Conservation (phyloP, 1,140 invertebrate genomes). For the Halesus radiatus region DNA sequence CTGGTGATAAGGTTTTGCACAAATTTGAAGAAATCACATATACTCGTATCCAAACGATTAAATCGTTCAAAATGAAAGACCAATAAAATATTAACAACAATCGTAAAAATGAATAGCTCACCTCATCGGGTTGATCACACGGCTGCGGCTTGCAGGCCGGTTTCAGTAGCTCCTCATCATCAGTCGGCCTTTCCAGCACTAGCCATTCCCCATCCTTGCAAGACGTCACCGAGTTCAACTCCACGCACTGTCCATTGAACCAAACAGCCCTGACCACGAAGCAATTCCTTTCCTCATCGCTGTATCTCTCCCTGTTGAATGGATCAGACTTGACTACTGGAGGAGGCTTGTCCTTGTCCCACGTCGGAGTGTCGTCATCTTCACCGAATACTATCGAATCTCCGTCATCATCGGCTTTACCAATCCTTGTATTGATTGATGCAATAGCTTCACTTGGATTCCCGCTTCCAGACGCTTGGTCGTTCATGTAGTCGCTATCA, state of each 20-base stretch:
- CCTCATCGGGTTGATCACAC: not conserved
- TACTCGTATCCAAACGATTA: too few species aligned
- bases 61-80: too few species aligned
- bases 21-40: too few species aligned
- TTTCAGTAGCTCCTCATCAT: not conserved
- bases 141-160: conserved; percentile 27
- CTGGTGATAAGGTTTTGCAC: too few species aligned
- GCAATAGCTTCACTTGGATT: not conserved
- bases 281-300: conserved; percentile 17
- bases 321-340: not conserved
- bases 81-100: too few species aligned
- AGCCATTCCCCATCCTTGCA: conserved; percentile 6
- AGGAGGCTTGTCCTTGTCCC: not conserved
- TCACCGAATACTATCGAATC: conserved; percentile 2
- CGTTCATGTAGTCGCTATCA: not conserved
- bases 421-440: not conserved
- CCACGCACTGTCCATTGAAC: not conserved
- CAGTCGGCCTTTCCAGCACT: conserved; percentile 5
- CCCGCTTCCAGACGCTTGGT: not conserved
- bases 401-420: not conserved
- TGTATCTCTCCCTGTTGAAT: conserved; percentile 1
- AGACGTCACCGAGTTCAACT: conserved; percentile 8
- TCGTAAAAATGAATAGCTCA: too few species aligned
- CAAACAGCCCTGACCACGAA: conserved; percentile 6
- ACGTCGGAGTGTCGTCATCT: not conserved